Percentiles rank a stretch among this genome's conserved stretches.
These are phyloP conservation scores for Sinocyclocheilus maitianheensis DNA, from an alignment of 2,113 vertebrate species.

Conservation along the genomic window DNA sequence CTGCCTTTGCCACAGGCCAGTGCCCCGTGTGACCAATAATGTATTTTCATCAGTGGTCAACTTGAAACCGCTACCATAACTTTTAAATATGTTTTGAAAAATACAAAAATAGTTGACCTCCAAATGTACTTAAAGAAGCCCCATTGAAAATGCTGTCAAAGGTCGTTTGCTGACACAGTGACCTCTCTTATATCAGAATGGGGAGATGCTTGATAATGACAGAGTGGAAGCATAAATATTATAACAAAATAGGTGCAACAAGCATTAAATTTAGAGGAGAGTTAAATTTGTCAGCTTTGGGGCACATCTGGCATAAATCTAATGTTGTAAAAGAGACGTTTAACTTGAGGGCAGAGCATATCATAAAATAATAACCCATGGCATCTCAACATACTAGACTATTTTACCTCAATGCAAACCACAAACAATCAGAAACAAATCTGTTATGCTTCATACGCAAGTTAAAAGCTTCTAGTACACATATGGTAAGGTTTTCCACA, in stretches of 20 bases:
- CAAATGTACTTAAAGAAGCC: constrained; percentile 48
- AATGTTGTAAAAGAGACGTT: not conserved
- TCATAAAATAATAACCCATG: constrained; percentile 17
- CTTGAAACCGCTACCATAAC: constrained; percentile 60
- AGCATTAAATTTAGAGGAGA: not conserved
- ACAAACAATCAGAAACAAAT: constrained; percentile 21
- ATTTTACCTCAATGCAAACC: constrained; percentile 14
- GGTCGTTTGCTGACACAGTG: constrained; percentile 49
- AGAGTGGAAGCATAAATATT: constrained; percentile 7
- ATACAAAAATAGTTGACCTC: constrained; percentile 57
- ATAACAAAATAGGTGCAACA: not conserved
- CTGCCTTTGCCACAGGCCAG: constrained; percentile 69
- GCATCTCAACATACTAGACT: not conserved
- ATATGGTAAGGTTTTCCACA: not conserved
- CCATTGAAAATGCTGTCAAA: constrained; percentile 51
- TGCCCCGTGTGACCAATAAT: constrained; percentile 62
- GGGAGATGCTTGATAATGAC: not conserved
- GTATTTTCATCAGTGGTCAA: constrained; percentile 62
- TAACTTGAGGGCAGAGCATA: not conserved
- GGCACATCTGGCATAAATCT: constrained; percentile 15
- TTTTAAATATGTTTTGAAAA: constrained; percentile 65
- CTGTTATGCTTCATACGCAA: not conserved
- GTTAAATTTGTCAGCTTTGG: not conserved
- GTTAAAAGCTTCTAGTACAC: not conserved
- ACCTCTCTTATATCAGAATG: not conserved